Base-by-base conservation (phyloP, 2,797 vertebrate species). In the Microchirus variegatus region DNA sequence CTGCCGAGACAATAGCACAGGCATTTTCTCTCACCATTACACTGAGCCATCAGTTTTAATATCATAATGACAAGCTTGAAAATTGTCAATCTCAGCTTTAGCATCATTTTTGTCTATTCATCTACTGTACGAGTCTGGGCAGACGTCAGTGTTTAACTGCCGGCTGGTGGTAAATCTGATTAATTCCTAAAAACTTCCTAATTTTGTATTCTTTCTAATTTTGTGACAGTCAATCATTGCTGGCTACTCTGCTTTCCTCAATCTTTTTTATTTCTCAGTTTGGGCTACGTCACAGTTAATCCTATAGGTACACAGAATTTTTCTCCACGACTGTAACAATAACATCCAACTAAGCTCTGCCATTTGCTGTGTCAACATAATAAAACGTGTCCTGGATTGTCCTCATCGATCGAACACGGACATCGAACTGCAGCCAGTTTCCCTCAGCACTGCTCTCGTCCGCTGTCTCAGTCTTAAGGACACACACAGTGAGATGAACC, bases 291-390 rank as follows among this genome's bases (percentile, higher is more conserved):
- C 19, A 63, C 73, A 77, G 55, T 53, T 70, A 67, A 81, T 67
- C 66, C 63, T 59, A 44, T n/a, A 49, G 72, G 64, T 80, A 73
- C 71, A 76, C 40, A 65, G 59, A 67, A 60, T 61, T 69, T 55
- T 57, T 59, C 72, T 81, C 50, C 50, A 41, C 44, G 47, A 38
- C 61, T 38, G 70, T 78, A 70, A 73, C 55, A 67, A 74, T 73
- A 76, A 57, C 59, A 36, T 52, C 1, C 47, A 59, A 64, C 67
- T 77, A 59, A 78, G 74, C 72, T 63, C 44, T 17, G 56, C 61
- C 49, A 63, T 81, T 84, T 80, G 64, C 66, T 56, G 60, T 59
- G 82, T 84, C 82, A 86, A 83, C 77, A 80, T n/a, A 42, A 67
- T 64, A 65, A 54, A 72, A 80, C 6, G 60, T 75, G 75, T 77